phyloP scores from a whole-genome alignment of 92 coral and sea anemone species.

The Nematostella vectensis region DNA sequence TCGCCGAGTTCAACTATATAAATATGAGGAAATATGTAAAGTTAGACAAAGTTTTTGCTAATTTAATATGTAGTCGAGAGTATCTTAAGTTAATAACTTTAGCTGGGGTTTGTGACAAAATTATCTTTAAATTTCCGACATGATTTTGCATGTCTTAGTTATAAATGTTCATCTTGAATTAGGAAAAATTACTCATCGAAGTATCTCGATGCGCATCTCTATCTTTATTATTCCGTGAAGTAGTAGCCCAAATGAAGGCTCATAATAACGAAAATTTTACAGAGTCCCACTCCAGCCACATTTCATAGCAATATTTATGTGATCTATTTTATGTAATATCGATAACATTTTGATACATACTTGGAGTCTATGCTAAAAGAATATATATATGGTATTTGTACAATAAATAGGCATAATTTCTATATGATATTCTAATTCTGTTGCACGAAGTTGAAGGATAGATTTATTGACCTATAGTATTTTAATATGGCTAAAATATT shows the following conservation, averaged over 20 bases:
- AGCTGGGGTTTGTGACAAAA: constrained; percentile 45
- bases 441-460: constrained; percentile 93
- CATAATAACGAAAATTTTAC: constrained; percentile 37
- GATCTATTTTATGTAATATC: constrained; percentile 83
- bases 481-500: constrained; percentile 77
- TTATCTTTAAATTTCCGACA: constrained; percentile 42
- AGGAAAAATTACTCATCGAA: no score
- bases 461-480: constrained; percentile 60
- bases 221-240: no score
- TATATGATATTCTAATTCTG: constrained; percentile 75
- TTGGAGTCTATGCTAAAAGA: constrained; percentile 77
- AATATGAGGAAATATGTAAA: constrained; percentile 51
- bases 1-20: constrained; percentile 13
- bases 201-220: no score
- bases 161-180: constrained; percentile 7
- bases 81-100: constrained; percentile 59
- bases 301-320: constrained; percentile 85
- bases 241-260: constrained; percentile 8
- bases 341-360: constrained; percentile 81
- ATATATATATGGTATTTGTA: constrained; percentile 97
- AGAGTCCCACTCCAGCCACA: constrained; percentile 52
- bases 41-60: constrained; percentile 46
- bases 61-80: constrained; percentile 58
- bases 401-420: constrained; percentile 88
- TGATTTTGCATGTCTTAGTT: constrained; percentile 48